Evolutionary conservation across 2,888 invertebrate species (phyloP), one percentile per base, ranked within the genome.

Genomic region (Chymomyza procnemis): DNA sequence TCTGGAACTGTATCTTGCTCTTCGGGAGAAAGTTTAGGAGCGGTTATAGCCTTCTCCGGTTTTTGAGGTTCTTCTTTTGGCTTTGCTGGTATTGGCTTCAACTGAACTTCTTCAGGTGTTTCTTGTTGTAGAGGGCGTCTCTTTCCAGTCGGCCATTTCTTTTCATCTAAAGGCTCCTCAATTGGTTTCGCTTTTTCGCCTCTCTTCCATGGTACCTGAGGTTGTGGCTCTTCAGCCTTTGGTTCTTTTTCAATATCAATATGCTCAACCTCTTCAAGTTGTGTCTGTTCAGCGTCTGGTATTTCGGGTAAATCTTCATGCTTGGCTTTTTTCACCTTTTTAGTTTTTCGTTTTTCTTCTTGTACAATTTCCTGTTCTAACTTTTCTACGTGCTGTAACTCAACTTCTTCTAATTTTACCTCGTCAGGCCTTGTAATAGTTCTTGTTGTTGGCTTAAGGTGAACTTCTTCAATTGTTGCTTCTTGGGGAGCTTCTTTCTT

Each of bases 401-500:
- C 74, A n/a, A 89, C 75, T 66, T 88, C 88, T 65, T 90, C 88
- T 2, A 89, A 61, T 66, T 76, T 75, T 18, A 85, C 75, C 6
- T 88, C 88, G 26, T 90, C 85, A 2, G 89, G 85, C 56, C 88
- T 88, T 2, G 67, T 69, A 54, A 80, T 75, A 46, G 63, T 66
- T 1, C 88, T 83, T 58, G 78, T 88, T 9, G 89, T 85, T 0
- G 93, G 93, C 68, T 93, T 93, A 0, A 93, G 88, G 22, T 89
- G 86, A 0, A 93, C 90, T 68, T 92, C 91, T 87, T 93, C 93
- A 61, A 89, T 88, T 18, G 75, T 75, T 30, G 90, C 79, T 56
- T 89, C 89, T 81, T 92, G 90, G 61, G 90, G 89, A 12, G 89
- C 83, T 19, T 91, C 91, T 67, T 88, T 89, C 41, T 79, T 82